phyloP scores from a whole-genome alignment of 2,797 vertebrate genomes.

The Alauda arvensis region DNA sequence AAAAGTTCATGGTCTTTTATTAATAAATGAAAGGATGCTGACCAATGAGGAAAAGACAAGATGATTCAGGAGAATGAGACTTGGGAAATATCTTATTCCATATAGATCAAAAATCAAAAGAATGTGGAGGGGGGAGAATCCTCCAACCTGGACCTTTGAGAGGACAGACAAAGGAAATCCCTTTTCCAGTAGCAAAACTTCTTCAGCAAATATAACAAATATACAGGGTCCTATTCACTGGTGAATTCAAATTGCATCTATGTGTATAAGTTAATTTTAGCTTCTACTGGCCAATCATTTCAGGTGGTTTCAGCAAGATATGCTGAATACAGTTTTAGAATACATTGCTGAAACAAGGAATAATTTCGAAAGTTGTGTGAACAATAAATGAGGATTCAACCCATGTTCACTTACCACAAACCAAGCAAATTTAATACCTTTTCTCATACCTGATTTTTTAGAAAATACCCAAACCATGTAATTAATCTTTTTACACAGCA shows the following conservation, averaged over 20 bases:
- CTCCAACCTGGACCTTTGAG: background rate
- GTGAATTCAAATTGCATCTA: background rate
- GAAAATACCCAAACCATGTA: background rate
- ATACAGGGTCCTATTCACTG: background rate
- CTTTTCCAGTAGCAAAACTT: background rate
- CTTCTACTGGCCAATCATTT: background rate
- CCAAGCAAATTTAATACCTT: background rate
- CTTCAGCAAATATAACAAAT: background rate
- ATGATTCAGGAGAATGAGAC: background rate
- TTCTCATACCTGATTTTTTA: background rate
- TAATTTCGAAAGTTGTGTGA: background rate
- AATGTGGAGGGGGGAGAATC: fast-evolving
- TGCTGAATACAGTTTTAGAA: background rate
- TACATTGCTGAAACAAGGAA: background rate
- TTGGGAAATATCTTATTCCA: background rate
- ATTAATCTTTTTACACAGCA: background rate
- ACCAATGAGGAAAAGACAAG: background rate
- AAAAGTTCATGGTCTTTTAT: background rate
- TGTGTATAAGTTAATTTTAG: background rate
- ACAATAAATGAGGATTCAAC: background rate
- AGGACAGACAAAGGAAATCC: background rate
- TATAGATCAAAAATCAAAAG: background rate
- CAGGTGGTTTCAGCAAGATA: background rate
- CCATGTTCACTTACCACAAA: background rate
- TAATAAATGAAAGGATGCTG: background rate